A percentile compares a stretch with the other conserved stretches of the same genome.
Evolutionary conservation across 2,888 invertebrate species (phyloP).

Genomic region (Eupithecia dodoneata): DNA sequence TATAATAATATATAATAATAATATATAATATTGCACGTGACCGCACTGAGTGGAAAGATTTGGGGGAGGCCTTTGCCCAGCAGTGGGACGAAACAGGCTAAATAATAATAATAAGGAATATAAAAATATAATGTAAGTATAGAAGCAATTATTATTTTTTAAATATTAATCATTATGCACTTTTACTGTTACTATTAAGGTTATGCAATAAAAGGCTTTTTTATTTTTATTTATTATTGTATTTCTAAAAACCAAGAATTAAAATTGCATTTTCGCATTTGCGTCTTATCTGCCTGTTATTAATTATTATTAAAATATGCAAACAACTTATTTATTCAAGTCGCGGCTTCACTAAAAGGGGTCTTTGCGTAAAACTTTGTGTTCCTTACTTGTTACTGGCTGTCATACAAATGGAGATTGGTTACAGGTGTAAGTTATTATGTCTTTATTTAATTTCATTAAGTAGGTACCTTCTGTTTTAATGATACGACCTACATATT

Average conservation of each 20-base stretch:
- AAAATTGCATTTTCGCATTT: background rate
- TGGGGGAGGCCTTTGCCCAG: too few relatives aligned
- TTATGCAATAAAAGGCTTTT: too few relatives aligned
- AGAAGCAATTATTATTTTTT: too few relatives aligned
- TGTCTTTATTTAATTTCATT: background rate
- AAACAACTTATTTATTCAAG: conserved; percentile 82
- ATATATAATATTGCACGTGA: too few relatives aligned
- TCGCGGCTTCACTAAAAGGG: conserved; percentile 61
- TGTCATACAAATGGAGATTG: conserved; percentile 50
- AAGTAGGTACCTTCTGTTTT: background rate
- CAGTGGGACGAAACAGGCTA: too few relatives aligned
- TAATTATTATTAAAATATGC: conserved; percentile 64
- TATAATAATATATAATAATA: too few relatives aligned
- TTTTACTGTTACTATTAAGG: too few relatives aligned
- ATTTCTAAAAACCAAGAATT: background rate
- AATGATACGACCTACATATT: background rate
- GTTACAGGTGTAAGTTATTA: conserved; percentile 15
- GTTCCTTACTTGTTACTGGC: conserved; percentile 42
- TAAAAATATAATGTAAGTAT: too few relatives aligned
- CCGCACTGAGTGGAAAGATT: too few relatives aligned
- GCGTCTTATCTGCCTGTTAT: conserved; percentile 66
- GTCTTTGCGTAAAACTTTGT: conserved; percentile 52
- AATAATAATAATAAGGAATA: too few relatives aligned
- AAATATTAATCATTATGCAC: too few relatives aligned
- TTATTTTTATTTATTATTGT: background rate